Percentiles rank a stretch among this genome's conserved stretches.
Evolutionary conservation across 2,888 invertebrate species (phyloP).

Genomic region (Apamea crenata): DNA sequence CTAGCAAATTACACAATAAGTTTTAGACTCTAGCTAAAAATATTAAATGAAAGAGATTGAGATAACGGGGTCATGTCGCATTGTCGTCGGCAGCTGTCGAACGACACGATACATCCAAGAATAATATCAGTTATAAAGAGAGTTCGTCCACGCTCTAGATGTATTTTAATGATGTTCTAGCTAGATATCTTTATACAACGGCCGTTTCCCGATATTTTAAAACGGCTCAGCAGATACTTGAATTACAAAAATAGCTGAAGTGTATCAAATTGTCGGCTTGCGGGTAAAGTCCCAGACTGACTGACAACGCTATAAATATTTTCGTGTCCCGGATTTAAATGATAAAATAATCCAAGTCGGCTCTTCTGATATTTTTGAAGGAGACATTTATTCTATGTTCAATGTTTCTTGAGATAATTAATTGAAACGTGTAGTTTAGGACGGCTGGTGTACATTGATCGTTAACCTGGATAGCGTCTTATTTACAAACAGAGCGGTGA

Average conservation of each 20-base stretch:
- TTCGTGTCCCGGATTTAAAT: conserved; percentile 52
- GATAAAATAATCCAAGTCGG: conserved; percentile 51
- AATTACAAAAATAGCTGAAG: conserved; percentile 69
- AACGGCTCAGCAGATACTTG: conserved; percentile 66
- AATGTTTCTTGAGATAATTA: conserved; percentile 27
- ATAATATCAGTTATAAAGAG: conserved; percentile 83
- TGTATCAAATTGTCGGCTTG: conserved; percentile 65
- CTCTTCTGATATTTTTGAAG: conserved; percentile 23
- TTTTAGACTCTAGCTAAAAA: conserved; percentile 38
- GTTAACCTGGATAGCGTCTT: conserved; percentile 63
- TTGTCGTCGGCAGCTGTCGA: conserved; percentile 84
- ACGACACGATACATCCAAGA: conserved; percentile 84
- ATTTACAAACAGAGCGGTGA: conserved; percentile 67
- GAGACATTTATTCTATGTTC: conserved; percentile 7
- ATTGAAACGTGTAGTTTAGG: conserved; percentile 11
- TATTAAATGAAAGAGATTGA: conserved; percentile 62
- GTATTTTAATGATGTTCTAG: conserved; percentile 77
- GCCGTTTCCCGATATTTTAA: conserved; percentile 70
- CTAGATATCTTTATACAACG: conserved; percentile 75
- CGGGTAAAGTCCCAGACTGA: conserved; percentile 60
- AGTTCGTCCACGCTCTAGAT: conserved; percentile 77
- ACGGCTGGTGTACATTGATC: conserved; percentile 28
- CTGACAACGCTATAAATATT: conserved; percentile 65
- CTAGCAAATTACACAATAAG: neutral
- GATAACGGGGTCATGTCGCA: conserved; percentile 80